A percentile compares a stretch with the other conserved stretches of the same genome.
phyloP scores from a whole-genome alignment of 2,888 invertebrate species.

The Perithous albicinctus region DNA sequence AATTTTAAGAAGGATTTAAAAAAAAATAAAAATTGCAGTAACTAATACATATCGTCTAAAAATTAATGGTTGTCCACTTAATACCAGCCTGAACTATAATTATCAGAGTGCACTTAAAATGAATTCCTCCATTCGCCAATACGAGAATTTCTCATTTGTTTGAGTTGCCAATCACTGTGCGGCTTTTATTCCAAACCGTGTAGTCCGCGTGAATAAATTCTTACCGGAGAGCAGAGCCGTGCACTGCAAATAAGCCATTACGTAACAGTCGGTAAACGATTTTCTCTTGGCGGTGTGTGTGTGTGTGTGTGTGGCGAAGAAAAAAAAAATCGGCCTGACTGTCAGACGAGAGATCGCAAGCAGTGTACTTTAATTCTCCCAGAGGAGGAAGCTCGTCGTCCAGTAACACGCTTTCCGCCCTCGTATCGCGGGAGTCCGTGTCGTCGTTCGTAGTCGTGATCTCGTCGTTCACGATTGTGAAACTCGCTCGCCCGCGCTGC shows the following conservation, averaged over 20 bases:
- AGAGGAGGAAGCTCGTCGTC: not conserved
- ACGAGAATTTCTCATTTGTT: not conserved
- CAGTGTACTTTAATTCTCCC: not conserved
- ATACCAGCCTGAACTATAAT: too few species aligned
- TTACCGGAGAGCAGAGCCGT: not conserved
- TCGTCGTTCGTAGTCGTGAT: not conserved
- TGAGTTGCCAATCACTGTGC: not conserved
- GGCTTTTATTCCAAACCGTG: not conserved
- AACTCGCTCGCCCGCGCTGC: slow-evolving; percentile 17
- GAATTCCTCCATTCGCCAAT: too few species aligned
- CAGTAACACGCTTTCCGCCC: not conserved
- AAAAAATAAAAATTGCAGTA: too few species aligned
- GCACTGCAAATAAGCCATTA: not conserved
- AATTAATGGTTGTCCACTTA: too few species aligned
- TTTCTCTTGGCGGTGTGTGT: not conserved
- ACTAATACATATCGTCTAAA: too few species aligned
- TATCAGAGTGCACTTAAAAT: too few species aligned
- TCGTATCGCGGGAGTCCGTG: not conserved
- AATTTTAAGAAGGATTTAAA: too few species aligned
- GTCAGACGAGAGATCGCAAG: not conserved
- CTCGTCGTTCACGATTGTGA: not conserved
- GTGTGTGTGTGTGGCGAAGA: not conserved
- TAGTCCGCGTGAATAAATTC: not conserved
- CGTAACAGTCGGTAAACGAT: not conserved
- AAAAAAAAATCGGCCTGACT: not conserved